Percentiles rank a stretch among this genome's conserved stretches.
Conservation (phyloP, 1,140 invertebrate genomes). For the Pectinophora gossypiella region DNA sequence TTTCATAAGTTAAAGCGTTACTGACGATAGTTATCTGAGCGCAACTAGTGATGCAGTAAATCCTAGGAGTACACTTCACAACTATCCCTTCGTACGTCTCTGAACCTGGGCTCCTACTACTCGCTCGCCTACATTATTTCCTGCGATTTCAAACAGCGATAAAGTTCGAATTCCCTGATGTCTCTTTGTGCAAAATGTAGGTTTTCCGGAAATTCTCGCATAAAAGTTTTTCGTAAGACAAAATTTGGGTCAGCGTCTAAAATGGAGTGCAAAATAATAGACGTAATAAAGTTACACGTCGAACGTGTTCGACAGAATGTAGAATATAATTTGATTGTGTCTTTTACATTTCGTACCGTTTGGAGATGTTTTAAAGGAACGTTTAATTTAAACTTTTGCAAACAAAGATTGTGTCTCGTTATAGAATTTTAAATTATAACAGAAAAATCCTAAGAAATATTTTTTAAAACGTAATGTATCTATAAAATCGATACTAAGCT, state of each 20-base stretch:
- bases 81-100: constrained; percentile 46
- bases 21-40: constrained; percentile 60
- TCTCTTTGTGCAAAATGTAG: constrained; percentile 4
- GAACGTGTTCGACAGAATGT: constrained; percentile 2
- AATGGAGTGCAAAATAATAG: constrained; percentile 7
- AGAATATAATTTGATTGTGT: not conserved
- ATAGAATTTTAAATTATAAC: no score
- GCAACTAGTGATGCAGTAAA: constrained; percentile 67
- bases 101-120: constrained; percentile 33
- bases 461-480: no score
- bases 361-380: not conserved
- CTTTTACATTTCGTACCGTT: not conserved
- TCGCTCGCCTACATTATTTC: constrained; percentile 22
- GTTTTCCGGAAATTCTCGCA: not conserved
- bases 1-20: constrained; percentile 64
- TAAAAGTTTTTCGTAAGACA: constrained; percentile 1
- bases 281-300: constrained; percentile 36
- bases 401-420: no score
- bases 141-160: constrained; percentile 23
- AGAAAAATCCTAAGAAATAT: no score
- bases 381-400: no score
- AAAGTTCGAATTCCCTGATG: constrained; percentile 11
- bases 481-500: no score
- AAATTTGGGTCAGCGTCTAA: constrained; percentile 1
- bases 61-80: constrained; percentile 54